Percentiles rank a stretch among this genome's conserved stretches.
Conservation (phyloP, 2,113 vertebrate genomes). For the Laticauda colubrina region DNA sequence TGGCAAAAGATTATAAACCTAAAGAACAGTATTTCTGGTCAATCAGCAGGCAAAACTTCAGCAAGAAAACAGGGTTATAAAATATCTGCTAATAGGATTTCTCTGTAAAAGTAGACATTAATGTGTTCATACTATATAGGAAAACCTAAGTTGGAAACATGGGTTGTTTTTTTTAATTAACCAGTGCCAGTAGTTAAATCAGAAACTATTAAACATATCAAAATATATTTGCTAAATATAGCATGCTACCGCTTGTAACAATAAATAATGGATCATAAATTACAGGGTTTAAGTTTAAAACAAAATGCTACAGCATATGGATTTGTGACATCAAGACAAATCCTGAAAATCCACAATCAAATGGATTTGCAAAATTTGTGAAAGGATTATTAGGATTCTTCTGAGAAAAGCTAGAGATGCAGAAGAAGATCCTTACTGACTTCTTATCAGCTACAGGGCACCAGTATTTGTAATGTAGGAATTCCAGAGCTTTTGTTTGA, state of each 20-base stretch:
- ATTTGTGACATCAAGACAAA: background rate
- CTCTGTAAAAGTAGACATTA: background rate
- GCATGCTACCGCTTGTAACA: background rate
- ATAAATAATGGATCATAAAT: background rate
- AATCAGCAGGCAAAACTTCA: background rate
- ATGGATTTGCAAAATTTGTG: background rate
- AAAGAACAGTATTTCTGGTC: background rate
- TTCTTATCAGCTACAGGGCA: background rate
- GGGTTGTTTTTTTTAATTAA: background rate
- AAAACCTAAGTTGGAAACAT: background rate
- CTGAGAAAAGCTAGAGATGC: background rate
- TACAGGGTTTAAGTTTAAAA: background rate
- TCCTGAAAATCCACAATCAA: background rate
- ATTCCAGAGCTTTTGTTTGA: background rate
- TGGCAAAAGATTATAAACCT: background rate
- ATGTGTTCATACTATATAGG: background rate
- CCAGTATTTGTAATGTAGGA: background rate
- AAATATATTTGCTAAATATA: background rate
- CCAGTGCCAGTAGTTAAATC: background rate
- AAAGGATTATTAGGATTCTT: background rate
- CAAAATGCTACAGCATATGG: background rate
- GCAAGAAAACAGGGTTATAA: background rate
- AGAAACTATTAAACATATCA: background rate
- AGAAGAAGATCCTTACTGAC: background rate
- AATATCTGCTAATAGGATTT: background rate